phyloP scores from a whole-genome alignment of 30 jellyfish, hydroid and myxozoan species.

The Mastigias papua region DNA sequence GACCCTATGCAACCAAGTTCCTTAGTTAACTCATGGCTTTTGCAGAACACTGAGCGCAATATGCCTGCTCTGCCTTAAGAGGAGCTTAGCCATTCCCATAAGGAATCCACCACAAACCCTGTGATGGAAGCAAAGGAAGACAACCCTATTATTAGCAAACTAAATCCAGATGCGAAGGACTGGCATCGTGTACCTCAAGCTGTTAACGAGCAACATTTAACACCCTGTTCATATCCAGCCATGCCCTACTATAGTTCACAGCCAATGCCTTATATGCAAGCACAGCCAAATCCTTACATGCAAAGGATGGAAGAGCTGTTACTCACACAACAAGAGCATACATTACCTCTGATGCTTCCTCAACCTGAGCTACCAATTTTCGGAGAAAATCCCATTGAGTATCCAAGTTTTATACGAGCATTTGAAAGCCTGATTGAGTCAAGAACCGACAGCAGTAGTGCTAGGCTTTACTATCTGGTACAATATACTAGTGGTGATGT shows the following conservation, averaged over 20 bases:
- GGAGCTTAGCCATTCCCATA: background rate
- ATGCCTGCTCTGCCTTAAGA: background rate
- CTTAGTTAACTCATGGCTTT: background rate
- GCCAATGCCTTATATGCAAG: background rate
- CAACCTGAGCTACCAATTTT: background rate
- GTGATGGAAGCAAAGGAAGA: background rate
- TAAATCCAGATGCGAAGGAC: background rate
- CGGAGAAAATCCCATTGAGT: background rate
- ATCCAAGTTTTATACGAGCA: background rate
- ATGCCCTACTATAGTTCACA: background rate
- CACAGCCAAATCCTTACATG: too few species aligned
- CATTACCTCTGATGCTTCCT: background rate
- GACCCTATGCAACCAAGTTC: background rate
- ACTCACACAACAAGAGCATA: background rate
- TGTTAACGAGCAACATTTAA: background rate
- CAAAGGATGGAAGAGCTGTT: background rate
- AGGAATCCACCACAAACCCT: background rate
- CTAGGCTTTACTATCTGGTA: background rate
- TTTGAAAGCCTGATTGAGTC: background rate
- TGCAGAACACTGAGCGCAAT: background rate
- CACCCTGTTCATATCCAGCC: background rate
- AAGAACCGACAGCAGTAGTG: background rate
- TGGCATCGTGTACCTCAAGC: background rate
- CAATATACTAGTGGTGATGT: background rate
- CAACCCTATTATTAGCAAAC: background rate